phyloP scores from a whole-genome alignment of 2,888 invertebrate species.

The Trilocha varians region DNA sequence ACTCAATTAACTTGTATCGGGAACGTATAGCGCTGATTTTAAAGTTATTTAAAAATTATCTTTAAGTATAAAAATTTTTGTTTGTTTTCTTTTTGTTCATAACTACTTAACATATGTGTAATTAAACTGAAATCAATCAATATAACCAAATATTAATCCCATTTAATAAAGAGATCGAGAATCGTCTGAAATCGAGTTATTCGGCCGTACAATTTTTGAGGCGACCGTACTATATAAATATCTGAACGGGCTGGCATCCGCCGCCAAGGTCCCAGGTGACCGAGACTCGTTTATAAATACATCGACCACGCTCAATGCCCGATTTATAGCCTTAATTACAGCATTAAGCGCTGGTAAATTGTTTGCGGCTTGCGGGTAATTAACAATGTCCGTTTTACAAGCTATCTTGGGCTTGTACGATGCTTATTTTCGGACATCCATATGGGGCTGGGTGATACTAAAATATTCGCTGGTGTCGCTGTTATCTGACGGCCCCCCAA shows the following conservation, averaged over 20 bases:
- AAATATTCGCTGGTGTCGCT: too few relatives aligned
- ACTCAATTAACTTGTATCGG: too few relatives aligned
- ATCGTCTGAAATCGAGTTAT: slow-evolving; percentile 6
- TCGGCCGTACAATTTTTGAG: slow-evolving; percentile 12
- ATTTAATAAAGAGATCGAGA: background rate
- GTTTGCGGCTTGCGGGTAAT: background rate
- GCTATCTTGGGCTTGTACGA: background rate
- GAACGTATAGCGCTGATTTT: too few relatives aligned
- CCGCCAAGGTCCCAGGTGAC: slow-evolving; percentile 56
- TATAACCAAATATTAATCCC: background rate
- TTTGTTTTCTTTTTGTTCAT: too few relatives aligned
- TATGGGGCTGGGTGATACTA: too few relatives aligned
- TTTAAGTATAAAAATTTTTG: too few relatives aligned
- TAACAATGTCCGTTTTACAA: background rate
- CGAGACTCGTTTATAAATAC: slow-evolving; percentile 49
- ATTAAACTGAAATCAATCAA: background rate
- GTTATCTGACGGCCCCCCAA: too few relatives aligned
- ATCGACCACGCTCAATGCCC: slow-evolving; percentile 43
- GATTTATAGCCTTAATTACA: slow-evolving; percentile 52
- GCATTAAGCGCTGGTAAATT: slow-evolving; percentile 23
- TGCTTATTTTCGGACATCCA: too few relatives aligned
- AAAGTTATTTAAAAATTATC: too few relatives aligned
- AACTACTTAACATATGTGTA: too few relatives aligned
- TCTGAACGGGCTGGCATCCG: slow-evolving; percentile 41
- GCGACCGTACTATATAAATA: slow-evolving; percentile 30